phyloP scores from a whole-genome alignment of 2,797 vertebrate genomes.

The Hozukius guyotensis region DNA sequence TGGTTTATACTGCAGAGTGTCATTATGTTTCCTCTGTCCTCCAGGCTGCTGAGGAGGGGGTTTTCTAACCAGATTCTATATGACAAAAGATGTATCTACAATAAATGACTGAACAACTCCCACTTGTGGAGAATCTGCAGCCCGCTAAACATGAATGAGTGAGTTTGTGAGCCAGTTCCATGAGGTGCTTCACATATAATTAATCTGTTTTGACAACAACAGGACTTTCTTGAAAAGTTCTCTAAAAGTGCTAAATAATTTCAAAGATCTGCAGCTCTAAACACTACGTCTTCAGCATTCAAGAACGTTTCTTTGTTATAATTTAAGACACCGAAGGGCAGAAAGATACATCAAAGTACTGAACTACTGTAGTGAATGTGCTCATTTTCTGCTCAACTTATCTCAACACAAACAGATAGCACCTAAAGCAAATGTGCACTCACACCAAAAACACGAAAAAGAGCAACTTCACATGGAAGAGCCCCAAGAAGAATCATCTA shows the following conservation, averaged over 20 bases:
- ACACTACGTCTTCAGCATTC: background rate
- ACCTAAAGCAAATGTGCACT: constrained; percentile 30
- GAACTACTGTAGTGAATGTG: constrained; percentile 4
- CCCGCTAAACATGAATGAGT: background rate
- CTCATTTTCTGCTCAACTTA: constrained; percentile 36
- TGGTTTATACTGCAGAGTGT: background rate
- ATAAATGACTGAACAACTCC: background rate
- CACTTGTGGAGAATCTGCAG: background rate
- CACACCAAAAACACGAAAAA: constrained; percentile 13
- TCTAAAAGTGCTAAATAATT: background rate
- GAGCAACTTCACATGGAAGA: constrained; percentile 10
- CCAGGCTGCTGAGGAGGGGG: background rate
- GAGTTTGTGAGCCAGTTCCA: background rate
- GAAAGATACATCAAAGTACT: constrained; percentile 31
- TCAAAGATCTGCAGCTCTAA: constrained; percentile 18
- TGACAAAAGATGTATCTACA: background rate
- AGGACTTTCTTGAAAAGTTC: constrained; percentile 19
- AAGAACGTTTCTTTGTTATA: constrained; percentile 10
- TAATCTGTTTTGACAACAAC: background rate
- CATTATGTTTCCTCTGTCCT: background rate
- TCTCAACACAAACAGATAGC: constrained; percentile 44
- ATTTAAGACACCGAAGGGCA: constrained; percentile 4
- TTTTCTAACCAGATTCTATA: background rate
- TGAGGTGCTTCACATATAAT: background rate
- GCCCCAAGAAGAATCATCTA: constrained; percentile 15